These are phyloP conservation scores for Patella caerulea DNA, from an alignment of 2,888 invertebrate genomes.

Conservation along the genomic window DNA sequence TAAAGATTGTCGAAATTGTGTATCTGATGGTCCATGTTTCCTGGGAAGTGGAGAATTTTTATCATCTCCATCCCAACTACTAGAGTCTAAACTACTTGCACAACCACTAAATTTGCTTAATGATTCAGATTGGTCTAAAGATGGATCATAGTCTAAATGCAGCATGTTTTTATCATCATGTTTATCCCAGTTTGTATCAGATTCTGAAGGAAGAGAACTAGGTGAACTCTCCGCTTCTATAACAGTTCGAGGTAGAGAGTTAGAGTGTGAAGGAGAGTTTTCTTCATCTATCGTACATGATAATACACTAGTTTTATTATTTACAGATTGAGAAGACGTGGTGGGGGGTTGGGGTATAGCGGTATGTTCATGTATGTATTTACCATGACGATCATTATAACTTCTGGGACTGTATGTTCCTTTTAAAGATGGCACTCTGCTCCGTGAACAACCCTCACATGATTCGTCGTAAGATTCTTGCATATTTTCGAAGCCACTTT, in stretches of 20 bases:
- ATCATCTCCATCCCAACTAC: conserved; percentile 28
- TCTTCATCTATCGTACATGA: conserved; percentile 18
- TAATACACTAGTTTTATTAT: conserved; percentile 19
- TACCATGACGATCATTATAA: neutral
- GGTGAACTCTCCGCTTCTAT: conserved; percentile 13
- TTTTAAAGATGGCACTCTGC: neutral
- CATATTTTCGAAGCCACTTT: conserved; percentile 42
- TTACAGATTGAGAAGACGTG: conserved; percentile 1
- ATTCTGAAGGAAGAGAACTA: conserved; percentile 11
- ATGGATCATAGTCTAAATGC: conserved; percentile 28
- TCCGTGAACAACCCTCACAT: conserved; percentile 1
- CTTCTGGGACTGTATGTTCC: neutral
- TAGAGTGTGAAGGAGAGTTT: conserved; percentile 26
- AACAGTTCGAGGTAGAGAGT: neutral
- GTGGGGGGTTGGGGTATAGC: conserved; percentile 12
- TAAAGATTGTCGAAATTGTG: conserved; percentile 48
- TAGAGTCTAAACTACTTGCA: conserved; percentile 35
- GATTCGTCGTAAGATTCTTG: conserved; percentile 33
- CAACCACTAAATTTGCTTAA: conserved; percentile 36
- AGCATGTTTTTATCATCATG: conserved; percentile 20
- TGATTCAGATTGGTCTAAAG: conserved; percentile 38
- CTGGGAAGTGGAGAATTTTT: conserved; percentile 43
- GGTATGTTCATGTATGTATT: neutral
- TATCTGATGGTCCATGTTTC: conserved; percentile 43
- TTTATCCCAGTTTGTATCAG: conserved; percentile 17